phyloP scores from a whole-genome alignment of 2,888 invertebrate genomes.

The Idaea dimidiata region DNA sequence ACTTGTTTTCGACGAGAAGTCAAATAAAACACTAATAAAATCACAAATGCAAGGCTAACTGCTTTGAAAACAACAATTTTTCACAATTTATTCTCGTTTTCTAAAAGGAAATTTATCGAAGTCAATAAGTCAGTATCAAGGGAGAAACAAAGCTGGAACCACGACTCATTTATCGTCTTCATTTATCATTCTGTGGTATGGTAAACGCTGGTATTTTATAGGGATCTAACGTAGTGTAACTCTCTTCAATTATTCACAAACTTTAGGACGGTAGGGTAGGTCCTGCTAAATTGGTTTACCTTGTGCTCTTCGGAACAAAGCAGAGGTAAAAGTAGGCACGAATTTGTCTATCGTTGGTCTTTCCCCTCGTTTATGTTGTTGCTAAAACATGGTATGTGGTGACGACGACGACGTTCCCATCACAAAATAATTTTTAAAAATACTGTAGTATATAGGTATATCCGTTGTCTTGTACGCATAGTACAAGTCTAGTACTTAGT shows the following conservation, averaged over 20 bases:
- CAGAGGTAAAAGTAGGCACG: no score
- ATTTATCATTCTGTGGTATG: slow-evolving; percentile 35
- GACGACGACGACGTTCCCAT: no score
- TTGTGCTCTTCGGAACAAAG: no score
- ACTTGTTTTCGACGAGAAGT: neutral
- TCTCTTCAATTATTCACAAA: neutral
- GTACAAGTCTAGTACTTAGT: no score
- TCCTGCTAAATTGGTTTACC: neutral
- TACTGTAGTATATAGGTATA: no score
- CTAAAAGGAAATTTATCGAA: slow-evolving; percentile 25
- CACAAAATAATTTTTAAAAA: no score
- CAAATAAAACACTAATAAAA: neutral
- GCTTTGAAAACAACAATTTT: slow-evolving; percentile 23
- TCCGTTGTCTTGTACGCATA: no score
- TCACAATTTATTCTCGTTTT: slow-evolving; percentile 20
- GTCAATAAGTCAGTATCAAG: slow-evolving; percentile 25
- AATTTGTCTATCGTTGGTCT: no score
- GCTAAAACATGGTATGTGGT: no score
- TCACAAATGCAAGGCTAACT: slow-evolving; percentile 9
- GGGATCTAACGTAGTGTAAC: slow-evolving; percentile 6
- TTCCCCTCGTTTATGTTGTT: no score
- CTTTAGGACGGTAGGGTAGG: neutral
- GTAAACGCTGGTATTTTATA: slow-evolving; percentile 12
- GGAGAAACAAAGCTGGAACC: slow-evolving; percentile 25
- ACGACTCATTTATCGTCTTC: slow-evolving; percentile 34